A percentile compares a stretch with the other conserved stretches of the same genome.
phyloP scores from a whole-genome alignment of 2,113 vertebrate genomes.

The Zosterops borbonicus region DNA sequence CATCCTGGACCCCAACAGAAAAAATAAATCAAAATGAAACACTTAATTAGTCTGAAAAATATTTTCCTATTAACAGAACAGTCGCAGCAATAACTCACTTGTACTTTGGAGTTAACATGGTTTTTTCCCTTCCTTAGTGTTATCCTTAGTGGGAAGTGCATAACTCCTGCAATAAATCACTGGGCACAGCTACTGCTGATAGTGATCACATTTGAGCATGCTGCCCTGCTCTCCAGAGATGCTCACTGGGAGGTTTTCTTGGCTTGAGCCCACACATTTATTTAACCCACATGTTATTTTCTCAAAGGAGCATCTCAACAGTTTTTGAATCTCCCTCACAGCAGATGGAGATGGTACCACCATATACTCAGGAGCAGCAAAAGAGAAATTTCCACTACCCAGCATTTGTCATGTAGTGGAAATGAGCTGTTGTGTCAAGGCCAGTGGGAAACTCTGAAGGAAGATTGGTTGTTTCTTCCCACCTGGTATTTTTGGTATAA shows the following conservation, averaged over 20 bases:
- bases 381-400: not conserved
- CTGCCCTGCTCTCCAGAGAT: not conserved
- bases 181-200: fast-evolving
- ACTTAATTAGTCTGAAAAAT: not conserved
- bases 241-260: not conserved
- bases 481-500: not conserved
- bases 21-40: not conserved
- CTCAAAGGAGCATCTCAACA: not conserved
- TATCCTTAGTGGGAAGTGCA: not conserved
- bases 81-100: not conserved
- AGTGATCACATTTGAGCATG: fast-evolving
- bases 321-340: not conserved
- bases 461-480: not conserved
- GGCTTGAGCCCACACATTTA: not conserved
- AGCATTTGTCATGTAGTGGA: not conserved
- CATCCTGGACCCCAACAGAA: not conserved
- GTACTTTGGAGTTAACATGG: not conserved
- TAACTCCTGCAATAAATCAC: not conserved
- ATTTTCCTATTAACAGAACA: not conserved
- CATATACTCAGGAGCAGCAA: not conserved
- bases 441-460: not conserved
- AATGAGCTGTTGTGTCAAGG: not conserved
- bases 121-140: not conserved
- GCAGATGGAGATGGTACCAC: not conserved
- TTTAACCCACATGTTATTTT: not conserved